A percentile compares a stretch with the other conserved stretches of the same genome.
These are phyloP conservation scores for Ennomos erosarius DNA, from an alignment of 2,888 invertebrate genomes.

Conservation along the genomic window DNA sequence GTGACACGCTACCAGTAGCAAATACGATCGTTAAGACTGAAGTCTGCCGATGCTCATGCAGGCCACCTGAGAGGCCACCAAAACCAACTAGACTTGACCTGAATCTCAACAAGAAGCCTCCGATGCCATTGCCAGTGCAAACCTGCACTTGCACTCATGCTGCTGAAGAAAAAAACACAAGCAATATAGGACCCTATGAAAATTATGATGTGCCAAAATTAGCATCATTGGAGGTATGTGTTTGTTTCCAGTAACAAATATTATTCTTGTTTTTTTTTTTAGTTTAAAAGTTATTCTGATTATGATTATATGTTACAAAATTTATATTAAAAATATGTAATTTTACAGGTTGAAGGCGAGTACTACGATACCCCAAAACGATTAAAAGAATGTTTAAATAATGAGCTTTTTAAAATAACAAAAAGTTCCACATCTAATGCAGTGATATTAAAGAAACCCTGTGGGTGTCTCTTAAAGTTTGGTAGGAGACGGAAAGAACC, in stretches of 20 bases:
- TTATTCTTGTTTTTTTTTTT: too few species aligned
- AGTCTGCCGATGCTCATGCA: slow-evolving; percentile 52
- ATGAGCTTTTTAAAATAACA: slow-evolving; percentile 75
- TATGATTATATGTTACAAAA: too few species aligned
- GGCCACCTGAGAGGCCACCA: slow-evolving; percentile 87
- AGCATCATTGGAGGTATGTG: slow-evolving; percentile 77
- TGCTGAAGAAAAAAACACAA: slow-evolving; percentile 49
- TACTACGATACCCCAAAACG: slow-evolving; percentile 91
- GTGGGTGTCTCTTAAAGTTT: slow-evolving; percentile 88
- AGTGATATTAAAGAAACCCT: slow-evolving; percentile 87
- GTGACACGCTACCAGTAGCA: slow-evolving; percentile 32
- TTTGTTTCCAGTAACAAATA: neutral
- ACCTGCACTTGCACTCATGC: slow-evolving; percentile 55
- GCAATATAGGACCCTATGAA: slow-evolving; percentile 86
- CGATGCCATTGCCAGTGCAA: slow-evolving; percentile 54
- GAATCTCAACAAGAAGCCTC: slow-evolving; percentile 63
- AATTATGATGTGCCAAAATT: slow-evolving; percentile 92
- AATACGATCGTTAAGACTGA: slow-evolving; percentile 51
- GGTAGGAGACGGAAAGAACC: slow-evolving; percentile 67
- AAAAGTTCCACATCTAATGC: slow-evolving; percentile 82
- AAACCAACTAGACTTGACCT: slow-evolving; percentile 73
- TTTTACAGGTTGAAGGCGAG: slow-evolving; percentile 74
- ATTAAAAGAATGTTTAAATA: slow-evolving; percentile 88
- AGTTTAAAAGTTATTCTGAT: too few species aligned
- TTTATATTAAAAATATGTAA: slow-evolving; percentile 12